Percentiles rank a stretch among this genome's conserved stretches.
Evolutionary conservation across 2,797 vertebrate species (phyloP).

Genomic region (Enteromius argenteus): DNA sequence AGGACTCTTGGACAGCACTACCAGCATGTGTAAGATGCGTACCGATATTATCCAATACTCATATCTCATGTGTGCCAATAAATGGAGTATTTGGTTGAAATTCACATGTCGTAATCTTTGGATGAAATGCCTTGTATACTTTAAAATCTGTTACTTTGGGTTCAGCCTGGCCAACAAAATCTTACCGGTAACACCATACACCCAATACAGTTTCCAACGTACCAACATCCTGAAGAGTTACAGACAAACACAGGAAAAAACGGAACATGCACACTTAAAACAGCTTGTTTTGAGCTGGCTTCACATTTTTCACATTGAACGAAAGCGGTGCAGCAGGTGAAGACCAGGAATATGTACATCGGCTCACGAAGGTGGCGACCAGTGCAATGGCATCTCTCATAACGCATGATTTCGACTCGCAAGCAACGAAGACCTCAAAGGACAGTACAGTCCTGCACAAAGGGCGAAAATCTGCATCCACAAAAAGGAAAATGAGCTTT

Average conservation of each 20-base stretch:
- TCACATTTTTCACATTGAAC: conserved; percentile 66
- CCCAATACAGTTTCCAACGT: conserved; percentile 41
- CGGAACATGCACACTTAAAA: conserved; percentile 75
- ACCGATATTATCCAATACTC: not conserved
- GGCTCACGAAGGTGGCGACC: conserved; percentile 65
- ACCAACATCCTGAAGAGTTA: conserved; percentile 36
- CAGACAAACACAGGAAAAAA: conserved; percentile 60
- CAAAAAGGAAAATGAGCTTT: conserved; percentile 25
- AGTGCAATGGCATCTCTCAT: conserved; percentile 49
- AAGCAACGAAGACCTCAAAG: conserved; percentile 21
- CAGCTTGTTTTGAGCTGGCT: conserved; percentile 66
- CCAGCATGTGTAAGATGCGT: not conserved
- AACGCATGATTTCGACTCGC: conserved; percentile 33
- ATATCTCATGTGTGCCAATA: not conserved
- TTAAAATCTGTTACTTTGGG: conserved; percentile 56
- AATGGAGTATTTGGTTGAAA: conserved; percentile 6
- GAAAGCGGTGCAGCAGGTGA: conserved; percentile 67
- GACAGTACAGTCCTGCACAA: conserved; percentile 44
- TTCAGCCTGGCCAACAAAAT: conserved; percentile 42
- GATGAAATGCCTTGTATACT: conserved; percentile 50
- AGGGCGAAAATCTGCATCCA: conserved; percentile 43
- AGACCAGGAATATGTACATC: conserved; percentile 68
- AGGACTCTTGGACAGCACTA: conserved; percentile 10
- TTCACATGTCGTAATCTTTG: conserved; percentile 54
- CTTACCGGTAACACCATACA: conserved; percentile 49